phyloP scores from a whole-genome alignment of 2,888 invertebrate genomes.

The Psylliodes chrysocephalus region DNA sequence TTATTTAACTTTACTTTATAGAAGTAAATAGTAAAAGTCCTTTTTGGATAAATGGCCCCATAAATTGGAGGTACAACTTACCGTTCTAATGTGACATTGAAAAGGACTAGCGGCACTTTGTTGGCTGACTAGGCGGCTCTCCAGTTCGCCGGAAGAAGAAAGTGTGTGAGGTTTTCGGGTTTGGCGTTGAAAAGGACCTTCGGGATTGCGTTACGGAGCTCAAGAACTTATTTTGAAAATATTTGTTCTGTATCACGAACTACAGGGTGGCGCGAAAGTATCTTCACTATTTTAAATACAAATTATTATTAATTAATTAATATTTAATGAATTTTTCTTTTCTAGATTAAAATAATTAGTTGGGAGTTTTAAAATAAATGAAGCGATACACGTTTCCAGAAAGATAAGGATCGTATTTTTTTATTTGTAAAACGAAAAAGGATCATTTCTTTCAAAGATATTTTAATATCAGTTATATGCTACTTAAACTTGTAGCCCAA shows the following conservation, averaged over 20 bases:
- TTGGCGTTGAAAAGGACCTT: conserved; percentile 2
- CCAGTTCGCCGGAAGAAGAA: conserved; percentile 7
- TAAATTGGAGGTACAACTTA: conserved; percentile 26
- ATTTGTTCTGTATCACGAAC: background rate
- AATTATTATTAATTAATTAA: too few relatives aligned
- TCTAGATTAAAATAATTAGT: background rate
- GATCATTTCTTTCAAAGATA: too few relatives aligned
- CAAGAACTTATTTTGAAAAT: background rate
- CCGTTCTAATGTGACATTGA: conserved; percentile 26
- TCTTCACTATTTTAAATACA: too few relatives aligned
- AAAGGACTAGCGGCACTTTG: conserved; percentile 21
- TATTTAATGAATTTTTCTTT: background rate
- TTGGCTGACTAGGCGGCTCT: conserved; percentile 3
- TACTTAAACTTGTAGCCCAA: too few relatives aligned
- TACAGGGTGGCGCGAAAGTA: background rate
- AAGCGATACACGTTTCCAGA: too few relatives aligned
- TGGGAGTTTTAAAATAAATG: too few relatives aligned
- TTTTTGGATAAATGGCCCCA: conserved; percentile 24
- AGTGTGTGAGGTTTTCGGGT: background rate
- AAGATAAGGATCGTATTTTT: too few relatives aligned
- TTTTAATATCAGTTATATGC: too few relatives aligned
- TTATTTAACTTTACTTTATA: conserved; percentile 16
- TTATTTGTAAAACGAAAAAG: too few relatives aligned
- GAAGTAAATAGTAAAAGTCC: conserved; percentile 19
- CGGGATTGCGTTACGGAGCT: background rate